phyloP scores from a whole-genome alignment of 2,888 invertebrate species.

The Erebia aethiops region DNA sequence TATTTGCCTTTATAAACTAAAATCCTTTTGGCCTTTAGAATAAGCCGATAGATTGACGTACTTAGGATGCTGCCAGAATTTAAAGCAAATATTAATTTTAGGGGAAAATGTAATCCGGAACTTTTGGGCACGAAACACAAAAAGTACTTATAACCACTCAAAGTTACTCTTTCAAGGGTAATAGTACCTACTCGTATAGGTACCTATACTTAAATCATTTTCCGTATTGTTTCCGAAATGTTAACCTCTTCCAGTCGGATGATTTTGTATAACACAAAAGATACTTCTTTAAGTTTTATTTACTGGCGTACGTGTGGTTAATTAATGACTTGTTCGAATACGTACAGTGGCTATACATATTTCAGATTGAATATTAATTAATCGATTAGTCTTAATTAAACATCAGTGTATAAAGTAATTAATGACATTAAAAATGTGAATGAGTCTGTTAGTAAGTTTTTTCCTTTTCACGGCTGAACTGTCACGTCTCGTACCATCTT shows the following conservation, averaged over 20 bases:
- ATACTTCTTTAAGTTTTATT: background rate
- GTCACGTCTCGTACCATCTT: too few relatives aligned
- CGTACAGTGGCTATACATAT: too few relatives aligned
- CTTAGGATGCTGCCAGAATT: background rate
- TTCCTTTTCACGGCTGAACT: too few relatives aligned
- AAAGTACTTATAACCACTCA: background rate
- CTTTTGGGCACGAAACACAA: background rate
- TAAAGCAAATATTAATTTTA: conserved; percentile 16
- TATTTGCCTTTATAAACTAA: background rate
- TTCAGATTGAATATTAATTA: too few relatives aligned
- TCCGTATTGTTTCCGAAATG: background rate
- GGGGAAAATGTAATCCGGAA: background rate
- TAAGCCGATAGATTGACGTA: conserved; percentile 4
- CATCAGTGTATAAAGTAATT: too few relatives aligned
- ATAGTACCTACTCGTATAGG: background rate
- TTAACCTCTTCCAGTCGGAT: background rate
- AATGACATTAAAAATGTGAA: too few relatives aligned
- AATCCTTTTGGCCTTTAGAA: background rate
- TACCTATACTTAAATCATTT: background rate
- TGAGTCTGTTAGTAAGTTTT: too few relatives aligned
- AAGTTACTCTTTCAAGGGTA: background rate
- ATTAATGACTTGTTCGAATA: too few relatives aligned
- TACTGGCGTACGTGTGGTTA: too few relatives aligned
- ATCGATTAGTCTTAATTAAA: too few relatives aligned
- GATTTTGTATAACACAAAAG: background rate